Evolutionary conservation across 1,140 invertebrate genomes (phyloP).

Genomic region (Grapholita molesta): DNA sequence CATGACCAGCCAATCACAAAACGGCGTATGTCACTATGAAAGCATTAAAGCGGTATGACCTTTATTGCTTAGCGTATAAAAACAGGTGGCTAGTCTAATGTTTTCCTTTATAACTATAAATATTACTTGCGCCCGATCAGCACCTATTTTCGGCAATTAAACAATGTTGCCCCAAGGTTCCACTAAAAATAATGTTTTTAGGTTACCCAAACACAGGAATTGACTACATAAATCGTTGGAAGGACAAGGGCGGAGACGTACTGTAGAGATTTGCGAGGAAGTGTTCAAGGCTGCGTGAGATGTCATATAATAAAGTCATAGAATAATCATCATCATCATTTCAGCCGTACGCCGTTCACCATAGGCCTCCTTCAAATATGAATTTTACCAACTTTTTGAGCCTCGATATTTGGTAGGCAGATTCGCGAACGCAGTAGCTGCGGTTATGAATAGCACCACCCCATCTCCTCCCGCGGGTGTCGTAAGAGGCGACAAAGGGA

Average conservation of each 20-base stretch:
- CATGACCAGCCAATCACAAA: background rate
- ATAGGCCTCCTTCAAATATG: no score
- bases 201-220: slow-evolving; percentile 3
- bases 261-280: background rate
- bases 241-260: background rate
- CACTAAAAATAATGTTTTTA: slow-evolving; percentile 8
- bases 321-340: no score
- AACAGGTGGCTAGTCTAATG: slow-evolving; percentile 3
- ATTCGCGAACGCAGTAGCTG: no score
- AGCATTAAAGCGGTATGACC: background rate
- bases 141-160: slow-evolving; percentile 2
- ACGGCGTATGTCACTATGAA: background rate
- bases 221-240: background rate
- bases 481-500: no score
- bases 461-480: no score
- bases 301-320: no score
- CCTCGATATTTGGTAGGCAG: no score
- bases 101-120: slow-evolving; percentile 11
- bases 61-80: background rate
- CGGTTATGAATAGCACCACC: no score
- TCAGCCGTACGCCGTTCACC: no score
- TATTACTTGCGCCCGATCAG: background rate
- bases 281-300: background rate
- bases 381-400: no score
- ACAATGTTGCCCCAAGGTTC: slow-evolving; percentile 7